These are phyloP conservation scores for Hippolais icterina DNA, from an alignment of 2,113 vertebrate species.

Conservation along the genomic window DNA sequence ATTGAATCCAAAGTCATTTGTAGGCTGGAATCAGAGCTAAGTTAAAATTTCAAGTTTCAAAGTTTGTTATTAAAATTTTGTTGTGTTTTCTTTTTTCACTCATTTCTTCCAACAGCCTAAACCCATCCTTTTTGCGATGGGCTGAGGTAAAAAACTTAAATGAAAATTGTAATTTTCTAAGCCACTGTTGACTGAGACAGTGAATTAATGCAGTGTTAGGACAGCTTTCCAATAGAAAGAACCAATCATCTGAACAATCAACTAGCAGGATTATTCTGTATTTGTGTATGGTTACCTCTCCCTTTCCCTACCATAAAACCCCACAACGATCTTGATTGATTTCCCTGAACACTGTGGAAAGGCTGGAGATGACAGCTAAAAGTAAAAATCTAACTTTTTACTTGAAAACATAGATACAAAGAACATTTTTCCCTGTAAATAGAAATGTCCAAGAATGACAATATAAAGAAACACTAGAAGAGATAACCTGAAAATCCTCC, in stretches of 20 bases:
- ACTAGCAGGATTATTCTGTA: neutral
- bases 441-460: neutral
- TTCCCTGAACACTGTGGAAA: neutral
- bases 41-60: neutral
- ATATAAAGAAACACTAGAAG: neutral
- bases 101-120: constrained; percentile 67
- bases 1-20: neutral
- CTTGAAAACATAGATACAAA: neutral
- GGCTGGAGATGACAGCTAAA: neutral
- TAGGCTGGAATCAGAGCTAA: neutral
- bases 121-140: constrained; percentile 40
- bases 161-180: constrained; percentile 41
- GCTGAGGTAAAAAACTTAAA: constrained; percentile 61
- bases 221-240: constrained; percentile 65
- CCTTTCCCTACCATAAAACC: neutral
- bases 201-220: constrained; percentile 62
- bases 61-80: neutral
- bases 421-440: neutral
- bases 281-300: neutral
- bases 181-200: constrained; percentile 56
- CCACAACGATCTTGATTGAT: neutral
- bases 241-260: constrained; percentile 65
- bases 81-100: constrained; percentile 48
- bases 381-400: neutral
- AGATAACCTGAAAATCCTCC: neutral